phyloP scores from a whole-genome alignment of 2,797 vertebrate genomes.

The Neoniphon sammara region DNA sequence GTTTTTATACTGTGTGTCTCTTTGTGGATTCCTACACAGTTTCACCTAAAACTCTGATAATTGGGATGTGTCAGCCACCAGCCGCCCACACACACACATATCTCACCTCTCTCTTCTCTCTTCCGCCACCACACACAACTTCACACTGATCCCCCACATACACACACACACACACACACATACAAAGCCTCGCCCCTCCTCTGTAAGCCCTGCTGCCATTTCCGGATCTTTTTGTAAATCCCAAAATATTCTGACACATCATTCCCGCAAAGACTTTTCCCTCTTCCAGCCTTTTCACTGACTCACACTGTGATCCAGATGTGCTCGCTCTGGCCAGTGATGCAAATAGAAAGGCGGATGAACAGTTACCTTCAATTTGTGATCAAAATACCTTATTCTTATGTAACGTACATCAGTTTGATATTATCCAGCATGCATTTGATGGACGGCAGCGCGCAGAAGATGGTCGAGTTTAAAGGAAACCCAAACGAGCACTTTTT shows the following conservation, averaged over 20 bases:
- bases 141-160: slow-evolving; percentile 50
- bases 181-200: slow-evolving; percentile 37
- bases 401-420: too few relatives aligned
- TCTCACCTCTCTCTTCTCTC: slow-evolving; percentile 1
- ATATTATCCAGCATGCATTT: too few relatives aligned
- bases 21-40: slow-evolving; percentile 18
- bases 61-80: slow-evolving; percentile 56
- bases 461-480: too few relatives aligned
- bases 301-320: neutral
- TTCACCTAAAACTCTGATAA: slow-evolving; percentile 49
- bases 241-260: neutral
- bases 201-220: slow-evolving; percentile 21
- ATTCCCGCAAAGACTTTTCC: neutral
- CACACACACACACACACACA: slow-evolving; percentile 52
- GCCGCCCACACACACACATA: slow-evolving; percentile 41
- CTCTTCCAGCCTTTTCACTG: neutral
- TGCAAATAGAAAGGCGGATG: too few relatives aligned
- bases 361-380: neutral
- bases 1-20: neutral
- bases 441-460: too few relatives aligned
- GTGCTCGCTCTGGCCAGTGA: too few relatives aligned
- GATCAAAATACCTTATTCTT: neutral
- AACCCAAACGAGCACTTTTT: too few relatives aligned
- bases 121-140: slow-evolving; percentile 47
- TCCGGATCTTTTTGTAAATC: neutral